phyloP scores from a whole-genome alignment of 2,888 invertebrate species.

The Lamellibrachia satsuma region DNA sequence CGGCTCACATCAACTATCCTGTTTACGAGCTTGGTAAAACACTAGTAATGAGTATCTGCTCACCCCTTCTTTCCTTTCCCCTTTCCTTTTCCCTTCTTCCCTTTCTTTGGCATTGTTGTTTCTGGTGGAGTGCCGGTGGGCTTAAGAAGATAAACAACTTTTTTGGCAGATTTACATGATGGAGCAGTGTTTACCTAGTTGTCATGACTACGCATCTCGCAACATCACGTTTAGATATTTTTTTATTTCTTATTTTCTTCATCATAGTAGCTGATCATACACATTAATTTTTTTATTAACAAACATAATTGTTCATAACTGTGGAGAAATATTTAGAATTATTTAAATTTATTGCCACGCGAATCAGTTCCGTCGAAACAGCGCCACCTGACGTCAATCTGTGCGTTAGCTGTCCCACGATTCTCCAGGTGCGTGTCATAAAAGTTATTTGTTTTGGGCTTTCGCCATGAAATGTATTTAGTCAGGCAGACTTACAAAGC shows the following conservation, averaged over 20 bases:
- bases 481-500: not conserved
- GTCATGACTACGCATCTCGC: slow-evolving; percentile 22
- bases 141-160: not conserved
- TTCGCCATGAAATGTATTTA: not conserved
- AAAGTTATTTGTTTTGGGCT: not conserved
- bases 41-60: slow-evolving; percentile 26
- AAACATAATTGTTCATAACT: not conserved
- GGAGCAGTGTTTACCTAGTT: slow-evolving; percentile 10
- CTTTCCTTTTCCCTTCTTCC: slow-evolving; percentile 48
- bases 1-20: not conserved
- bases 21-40: not conserved
- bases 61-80: slow-evolving; percentile 56
- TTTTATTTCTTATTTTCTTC: not conserved
- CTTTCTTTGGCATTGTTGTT: slow-evolving; percentile 57
- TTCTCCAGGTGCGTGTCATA: not conserved
- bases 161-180: not conserved
- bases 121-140: not conserved
- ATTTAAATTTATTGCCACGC: not conserved
- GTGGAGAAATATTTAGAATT: not conserved
- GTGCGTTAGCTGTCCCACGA: not conserved
- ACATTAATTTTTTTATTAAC: not conserved
- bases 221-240: not conserved
- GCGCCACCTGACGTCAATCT: not conserved
- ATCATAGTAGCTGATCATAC: not conserved
- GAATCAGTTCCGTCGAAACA: not conserved